Base-by-base conservation (phyloP, 1,140 invertebrate genomes). In the Polyergus mexicanus region DNA sequence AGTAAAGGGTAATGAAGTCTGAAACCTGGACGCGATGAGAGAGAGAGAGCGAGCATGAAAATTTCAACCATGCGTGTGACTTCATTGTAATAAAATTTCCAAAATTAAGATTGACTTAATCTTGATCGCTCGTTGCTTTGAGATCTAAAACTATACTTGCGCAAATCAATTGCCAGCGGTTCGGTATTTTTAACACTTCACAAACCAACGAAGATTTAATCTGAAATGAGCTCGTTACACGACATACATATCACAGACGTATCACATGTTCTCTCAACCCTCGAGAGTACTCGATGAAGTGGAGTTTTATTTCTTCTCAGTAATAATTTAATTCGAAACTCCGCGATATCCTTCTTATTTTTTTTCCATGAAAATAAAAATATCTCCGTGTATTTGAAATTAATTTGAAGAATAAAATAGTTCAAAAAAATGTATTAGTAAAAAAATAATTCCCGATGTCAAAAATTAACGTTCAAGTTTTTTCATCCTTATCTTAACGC, bases 1-100 rank as follows among this genome's bases (percentile, higher is more conserved):
- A 81, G 25, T 58, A 56, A 44, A 81, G 72, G 54, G 78, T 72
- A 81, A 81, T 81, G 78, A 72, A 81, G 66, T 81, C 54, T 81
- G 66, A 81, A 81, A 71, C 51, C 25, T 58, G 66, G 66, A 71
- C 77, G 51, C 65, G 77, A 56, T 11, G 10, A n/a, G n/a, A n/a
- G n/a, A n/a, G n/a, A n/a, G n/a, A n/a, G n/a, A 41, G 28, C 41
- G 19, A 54, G 32, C 32, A n/a, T 13, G 19, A 65, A 54, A 8
- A 44, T 44, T 44, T 44, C 41, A 2, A 44, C 1, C 10, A 44
- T 44, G 41, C 11, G 32, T 41, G 62, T 35, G 76, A 44, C 66
- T 58, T 71, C 35, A 25, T 32, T 11, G 19, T 44, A 71, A 69
- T 81, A 54, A 71, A 81, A 81, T 81, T 72, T 72, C 66, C 51